Conservation (phyloP, 2,113 vertebrate species). For the Semicossyphus pulcher region DNA sequence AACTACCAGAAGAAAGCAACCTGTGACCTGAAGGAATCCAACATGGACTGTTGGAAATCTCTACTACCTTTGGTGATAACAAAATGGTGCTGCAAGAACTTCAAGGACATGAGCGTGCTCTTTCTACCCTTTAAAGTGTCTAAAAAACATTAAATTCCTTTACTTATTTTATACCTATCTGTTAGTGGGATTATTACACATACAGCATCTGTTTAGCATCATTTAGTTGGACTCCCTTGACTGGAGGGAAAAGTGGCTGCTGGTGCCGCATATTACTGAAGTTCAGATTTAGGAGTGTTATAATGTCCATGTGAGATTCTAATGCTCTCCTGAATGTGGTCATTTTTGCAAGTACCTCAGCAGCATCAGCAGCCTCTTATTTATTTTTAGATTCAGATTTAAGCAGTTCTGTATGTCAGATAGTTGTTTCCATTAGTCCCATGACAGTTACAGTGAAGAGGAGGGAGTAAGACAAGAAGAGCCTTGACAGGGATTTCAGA, state of each 20-base stretch:
- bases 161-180: not conserved
- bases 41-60: not conserved
- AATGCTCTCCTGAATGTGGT: not conserved
- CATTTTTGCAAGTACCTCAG: not conserved
- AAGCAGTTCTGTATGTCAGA: not conserved
- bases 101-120: not conserved
- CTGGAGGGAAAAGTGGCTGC: not conserved
- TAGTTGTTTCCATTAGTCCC: not conserved
- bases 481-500: not conserved
- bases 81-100: not conserved
- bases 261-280: not conserved
- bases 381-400: not conserved
- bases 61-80: not conserved
- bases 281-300: not conserved
- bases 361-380: not conserved
- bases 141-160: not conserved
- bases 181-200: not conserved
- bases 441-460: not conserved
- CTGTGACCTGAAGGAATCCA: slow-evolving; percentile 22
- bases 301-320: not conserved
- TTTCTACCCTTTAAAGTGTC: not conserved
- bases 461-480: not conserved
- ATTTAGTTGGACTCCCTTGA: not conserved
- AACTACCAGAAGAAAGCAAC: slow-evolving; percentile 85
- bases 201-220: not conserved